Evolutionary conservation across 2,797 vertebrate genomes (phyloP), one percentile per base, ranked within the genome.

Genomic region (Platalea minor): DNA sequence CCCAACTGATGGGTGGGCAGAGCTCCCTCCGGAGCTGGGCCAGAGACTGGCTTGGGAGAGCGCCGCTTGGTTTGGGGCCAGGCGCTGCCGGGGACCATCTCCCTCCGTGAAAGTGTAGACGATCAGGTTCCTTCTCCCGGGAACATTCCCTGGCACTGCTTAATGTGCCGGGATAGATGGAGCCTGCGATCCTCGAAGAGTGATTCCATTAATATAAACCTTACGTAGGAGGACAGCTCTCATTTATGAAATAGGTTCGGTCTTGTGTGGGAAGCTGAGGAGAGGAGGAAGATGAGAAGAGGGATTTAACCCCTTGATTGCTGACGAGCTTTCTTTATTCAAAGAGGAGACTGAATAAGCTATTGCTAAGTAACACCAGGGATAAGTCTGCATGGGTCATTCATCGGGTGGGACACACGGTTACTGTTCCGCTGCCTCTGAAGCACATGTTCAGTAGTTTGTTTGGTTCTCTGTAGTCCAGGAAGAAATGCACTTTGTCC

Each of bases 171-270:
- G 81, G 61, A 57, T 83, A 85, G 95, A 92, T 88, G 92, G 75
- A 96, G 85, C 89, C 69, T 91, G 60, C 6, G 25, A 92, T 92
- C 57, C 73, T 92, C n/a, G 1, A 89, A 33, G 81, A 93, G 65
- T 45, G 94, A 78, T 78, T 96, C 89, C 86, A 91, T 96, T 96
- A 94, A 93, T 88, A 96, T 76, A 69, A 89, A 76, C 86, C 65
- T 86, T 95, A 93, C 0, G 94, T 96, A 91, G 97, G 94, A 96
- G 96, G 96, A 96, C 95, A 96, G 95, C 89, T 97, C 91, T 94
- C 91, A 84, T 97, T 96, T 97, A 93, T 95, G 89, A 96, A 93
- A 81, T 96, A 73, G 76, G 76, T 94, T 95, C 3, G 9, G 51
- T 91, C 65, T 92, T 96, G 93, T 79, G 95, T 97, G 95, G 96